These are phyloP conservation scores for Hetaerina titia DNA, from an alignment of 2,888 invertebrate species.

Conservation along the genomic window DNA sequence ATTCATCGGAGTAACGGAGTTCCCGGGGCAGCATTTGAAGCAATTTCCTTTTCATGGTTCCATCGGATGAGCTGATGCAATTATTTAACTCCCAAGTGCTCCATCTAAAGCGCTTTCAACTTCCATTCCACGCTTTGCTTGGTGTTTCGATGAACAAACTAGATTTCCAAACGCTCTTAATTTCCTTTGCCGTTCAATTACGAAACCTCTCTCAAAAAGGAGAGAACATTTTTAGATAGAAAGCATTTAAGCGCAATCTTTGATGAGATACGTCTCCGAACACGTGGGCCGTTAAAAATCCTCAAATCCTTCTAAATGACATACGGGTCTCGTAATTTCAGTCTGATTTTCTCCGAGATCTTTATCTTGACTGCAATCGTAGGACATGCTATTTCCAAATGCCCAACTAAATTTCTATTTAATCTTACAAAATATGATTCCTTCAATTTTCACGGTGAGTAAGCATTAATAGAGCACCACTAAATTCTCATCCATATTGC, in stretches of 20 bases:
- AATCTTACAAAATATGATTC: neutral
- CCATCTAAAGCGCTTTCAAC: neutral
- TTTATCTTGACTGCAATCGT: neutral
- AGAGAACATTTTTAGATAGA: neutral
- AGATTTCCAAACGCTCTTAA: neutral
- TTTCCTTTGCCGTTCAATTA: neutral
- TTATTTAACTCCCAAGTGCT: neutral
- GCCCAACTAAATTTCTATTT: neutral
- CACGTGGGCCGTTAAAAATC: neutral
- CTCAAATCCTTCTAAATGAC: neutral
- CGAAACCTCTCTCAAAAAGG: neutral
- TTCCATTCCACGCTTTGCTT: neutral
- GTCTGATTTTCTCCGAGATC: neutral
- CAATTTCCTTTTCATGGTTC: neutral
- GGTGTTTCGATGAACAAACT: neutral
- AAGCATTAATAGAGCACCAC: neutral
- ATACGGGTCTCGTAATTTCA: neutral
- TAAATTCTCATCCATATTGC: no score
- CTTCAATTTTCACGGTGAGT: neutral
- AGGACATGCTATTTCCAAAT: neutral
- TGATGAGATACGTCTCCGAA: neutral
- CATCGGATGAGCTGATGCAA: neutral
- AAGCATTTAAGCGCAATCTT: neutral
- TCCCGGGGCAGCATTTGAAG: neutral
- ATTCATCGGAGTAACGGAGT: no score